Evolutionary conservation across 2,888 invertebrate species (phyloP), one percentile per base, ranked within the genome.

Genomic region (Xylota segnis): DNA sequence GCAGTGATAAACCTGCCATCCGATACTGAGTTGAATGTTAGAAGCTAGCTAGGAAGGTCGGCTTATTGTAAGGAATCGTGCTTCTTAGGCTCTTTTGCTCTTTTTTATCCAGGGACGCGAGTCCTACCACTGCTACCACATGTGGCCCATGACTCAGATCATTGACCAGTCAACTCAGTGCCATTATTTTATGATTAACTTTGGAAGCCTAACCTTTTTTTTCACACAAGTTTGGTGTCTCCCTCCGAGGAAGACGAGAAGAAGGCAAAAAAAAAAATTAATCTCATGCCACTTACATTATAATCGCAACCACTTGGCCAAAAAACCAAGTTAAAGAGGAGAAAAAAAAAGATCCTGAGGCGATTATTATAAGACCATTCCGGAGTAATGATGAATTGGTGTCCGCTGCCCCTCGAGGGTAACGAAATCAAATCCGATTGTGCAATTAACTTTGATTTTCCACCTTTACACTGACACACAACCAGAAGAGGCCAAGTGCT

Each of bases 1-100:
- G 45, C 71, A 83, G 66, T 78, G 78, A 83, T 74, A 65, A 68
- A 79, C 68, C 70, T 75, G 47, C 63, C 27, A 47, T 47, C 45
- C 23, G 23, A 2, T 3, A 12, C 9, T 23, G 34, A 43, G 50
- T 18, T 63, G 16, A 27, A 56, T 7, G 40, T 63, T 50, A 50
- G 43, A 50, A 52, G 54, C 45, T 70, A 47, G 34, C 45, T n/a
- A n/a, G 34, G 77, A 82, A 70, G 70, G 70, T 76, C 32, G 54
- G 70, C 40, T 47, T 43, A 5, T 61, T 40, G 7, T 68, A n/a
- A n/a, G n/a, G n/a, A n/a, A n/a, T n/a, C n/a, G n/a, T n/a, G n/a
- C n/a, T n/a, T n/a, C n/a, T n/a, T n/a, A n/a, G n/a, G n/a, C n/a
- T n/a, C n/a, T n/a, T n/a, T n/a, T n/a, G n/a, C n/a, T n/a, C n/a